Base-by-base conservation (phyloP, 2,113 vertebrate genomes). In the Thymallus thymallus region DNA sequence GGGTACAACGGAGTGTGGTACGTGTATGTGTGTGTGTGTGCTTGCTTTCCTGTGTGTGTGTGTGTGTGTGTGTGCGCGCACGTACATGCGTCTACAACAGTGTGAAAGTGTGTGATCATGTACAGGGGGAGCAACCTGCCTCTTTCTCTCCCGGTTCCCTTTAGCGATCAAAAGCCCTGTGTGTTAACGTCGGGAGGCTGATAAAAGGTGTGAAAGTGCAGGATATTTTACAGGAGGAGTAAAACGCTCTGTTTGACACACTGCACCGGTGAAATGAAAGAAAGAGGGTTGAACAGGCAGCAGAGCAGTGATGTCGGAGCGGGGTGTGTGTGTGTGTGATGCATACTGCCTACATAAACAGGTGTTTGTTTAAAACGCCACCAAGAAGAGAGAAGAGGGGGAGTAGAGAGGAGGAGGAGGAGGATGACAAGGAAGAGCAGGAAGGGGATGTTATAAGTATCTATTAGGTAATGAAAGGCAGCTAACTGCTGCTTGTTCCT, bases 161-260 rank as follows among this genome's bases (percentile, higher is more conserved):
- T 9, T 0, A 80, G 71, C 29, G 81, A 87, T 89, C 85, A 89
- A 89, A 88, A 76, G 80, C 41, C 51, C 5, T 6, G 73, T 70
- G 69, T 2, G 75, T 30, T 30, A n/a, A 64, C 4, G 4, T 65
- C 20, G 76, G 79, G 82, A 88, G 84, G 87, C 48, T 80, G 84
- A 88, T 84, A 87, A 76, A 78, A 29, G 72, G 82, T 77, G 85
- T 76, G 78, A 82, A 87, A 79, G 72, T 76, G 73, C 64, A 70
- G 75, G 68, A 83, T 85, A 82, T 51, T 45, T 64, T 58, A 30
- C 80, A 85, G 71, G 76, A 77, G 64, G 73, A 86, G 80, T 83
- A 83, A 18, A 87, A 85, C 80, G 80, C 68, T 76, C 35, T 73
- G 75, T 78, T 69, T 80, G 87, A 64, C 23, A 64, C 14, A 14